phyloP scores from a whole-genome alignment of 1,140 invertebrate genomes.

The Drosophila littoralis region DNA sequence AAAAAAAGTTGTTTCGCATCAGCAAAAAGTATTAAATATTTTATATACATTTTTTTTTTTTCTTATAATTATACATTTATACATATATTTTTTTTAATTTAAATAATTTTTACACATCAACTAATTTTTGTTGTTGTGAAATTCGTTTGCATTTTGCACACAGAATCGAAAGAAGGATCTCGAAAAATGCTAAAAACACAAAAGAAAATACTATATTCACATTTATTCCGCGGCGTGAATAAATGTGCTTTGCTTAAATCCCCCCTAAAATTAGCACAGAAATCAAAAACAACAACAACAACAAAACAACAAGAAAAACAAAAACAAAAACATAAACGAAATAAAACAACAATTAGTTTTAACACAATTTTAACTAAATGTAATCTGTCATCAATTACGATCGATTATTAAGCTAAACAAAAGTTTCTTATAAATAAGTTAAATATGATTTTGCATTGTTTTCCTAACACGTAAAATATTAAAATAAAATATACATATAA shows the following conservation, averaged over 20 bases:
- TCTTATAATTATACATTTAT: slow-evolving; percentile 11
- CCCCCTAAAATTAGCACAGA: slow-evolving; percentile 61
- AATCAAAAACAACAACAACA: slow-evolving; percentile 56
- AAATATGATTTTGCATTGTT: slow-evolving; percentile 76
- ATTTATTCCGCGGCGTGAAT: neutral
- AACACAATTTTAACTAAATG: slow-evolving; percentile 60
- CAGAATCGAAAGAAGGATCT: slow-evolving; percentile 61
- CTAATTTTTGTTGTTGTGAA: slow-evolving; percentile 22
- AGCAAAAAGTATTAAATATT: slow-evolving; percentile 57
- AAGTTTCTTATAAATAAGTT: slow-evolving; percentile 72
- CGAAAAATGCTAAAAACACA: slow-evolving; percentile 56
- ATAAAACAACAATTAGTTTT: slow-evolving; percentile 32
- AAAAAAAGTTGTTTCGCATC: slow-evolving; percentile 13
- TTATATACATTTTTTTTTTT: slow-evolving; percentile 23
- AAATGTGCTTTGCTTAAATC: slow-evolving; percentile 46
- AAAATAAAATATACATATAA: slow-evolving; percentile 65
- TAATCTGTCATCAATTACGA: slow-evolving; percentile 51
- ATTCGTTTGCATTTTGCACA: slow-evolving; percentile 51
- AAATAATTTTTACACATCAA: slow-evolving; percentile 37
- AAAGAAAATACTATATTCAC: neutral
- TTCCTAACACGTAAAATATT: slow-evolving; percentile 69
- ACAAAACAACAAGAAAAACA: slow-evolving; percentile 36
- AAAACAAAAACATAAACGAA: slow-evolving; percentile 21
- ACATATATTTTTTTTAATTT: slow-evolving; percentile 11
- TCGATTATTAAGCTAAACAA: slow-evolving; percentile 27